Evolutionary conservation across 2,888 invertebrate species (phyloP), one percentile per base, ranked within the genome.

Genomic region (Papilio demoleus): DNA sequence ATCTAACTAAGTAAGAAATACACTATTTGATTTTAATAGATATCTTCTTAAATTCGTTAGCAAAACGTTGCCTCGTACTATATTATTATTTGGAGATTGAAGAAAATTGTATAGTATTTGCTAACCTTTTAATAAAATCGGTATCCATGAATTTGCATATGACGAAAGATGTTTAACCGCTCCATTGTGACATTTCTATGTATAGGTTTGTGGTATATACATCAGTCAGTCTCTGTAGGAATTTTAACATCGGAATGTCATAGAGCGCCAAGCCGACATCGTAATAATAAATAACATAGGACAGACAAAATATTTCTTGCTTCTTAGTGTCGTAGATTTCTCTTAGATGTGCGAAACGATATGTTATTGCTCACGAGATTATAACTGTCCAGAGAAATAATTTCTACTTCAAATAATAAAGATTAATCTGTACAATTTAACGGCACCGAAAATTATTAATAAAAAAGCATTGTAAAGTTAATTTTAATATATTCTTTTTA

Each of bases 271-370:
- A 59, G 42, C 36, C 5, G 45, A 36, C 22, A 31, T 14, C 45
- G 19, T 31, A 47, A 36, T 36, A 60, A 66, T 60, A 60, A 60
- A 66, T 60, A 59, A 36, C 27, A 36, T 36, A 66, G 31, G 45
- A 22, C 34, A 60, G 47, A 22, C 40, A 19, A 50, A 63, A 27
- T 24, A 38, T 50, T 50, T 60, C 12, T n/a, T 40, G 61, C 40
- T 61, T 53, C 53, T 53, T 53, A 66, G 31, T 50, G 61, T 60
- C 38, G 5, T 9, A 14, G 11, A 6, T 36, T 12, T 60, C 22
- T 50, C 47, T 59, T 36, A 60, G 59, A 60, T 60, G 60, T 60
- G 47, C 27, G 47, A 60, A 47, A 8, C 38, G 17, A 17, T n/a
- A n/a, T 36, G 53, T 40, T 47, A 22, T 53, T 38, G 3, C 17